Conservation (phyloP, 2,888 invertebrate genomes). For the Torymus auratus region DNA sequence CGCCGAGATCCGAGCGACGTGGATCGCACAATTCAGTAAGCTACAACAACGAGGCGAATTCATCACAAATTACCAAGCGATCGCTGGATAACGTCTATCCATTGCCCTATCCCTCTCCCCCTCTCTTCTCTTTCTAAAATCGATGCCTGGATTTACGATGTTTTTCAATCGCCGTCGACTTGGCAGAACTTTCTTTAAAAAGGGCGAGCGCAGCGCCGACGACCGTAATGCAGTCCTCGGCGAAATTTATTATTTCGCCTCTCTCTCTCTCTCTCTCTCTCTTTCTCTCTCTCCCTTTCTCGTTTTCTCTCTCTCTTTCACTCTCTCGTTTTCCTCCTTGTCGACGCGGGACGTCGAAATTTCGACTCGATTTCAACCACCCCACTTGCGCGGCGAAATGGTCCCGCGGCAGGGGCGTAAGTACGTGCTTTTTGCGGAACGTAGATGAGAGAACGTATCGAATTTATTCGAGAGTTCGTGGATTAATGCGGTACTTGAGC, state of each 20-base stretch:
- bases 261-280: neutral
- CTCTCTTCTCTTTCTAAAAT: conserved; percentile 62
- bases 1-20: neutral
- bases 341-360: neutral
- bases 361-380: too few species aligned
- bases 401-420: too few species aligned
- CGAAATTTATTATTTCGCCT: conserved; percentile 46
- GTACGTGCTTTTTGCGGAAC: too few species aligned
- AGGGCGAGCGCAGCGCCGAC: conserved; percentile 15
- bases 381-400: too few species aligned
- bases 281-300: neutral
- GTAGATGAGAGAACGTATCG: too few species aligned
- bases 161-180: conserved; percentile 75
- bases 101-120: neutral
- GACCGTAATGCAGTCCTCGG: conserved; percentile 38
- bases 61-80: conserved; percentile 54
- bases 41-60: conserved; percentile 29
- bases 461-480: too few species aligned
- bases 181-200: conserved; percentile 70
- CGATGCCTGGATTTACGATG: conserved; percentile 75
- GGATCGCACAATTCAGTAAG: neutral
- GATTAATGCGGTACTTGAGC: too few species aligned
- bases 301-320: neutral
- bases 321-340: neutral
- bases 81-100: conserved; percentile 57